Percentiles rank a stretch among this genome's conserved stretches.
phyloP scores from a whole-genome alignment of 2,888 invertebrate species.

The Drosophila paracracens region DNA sequence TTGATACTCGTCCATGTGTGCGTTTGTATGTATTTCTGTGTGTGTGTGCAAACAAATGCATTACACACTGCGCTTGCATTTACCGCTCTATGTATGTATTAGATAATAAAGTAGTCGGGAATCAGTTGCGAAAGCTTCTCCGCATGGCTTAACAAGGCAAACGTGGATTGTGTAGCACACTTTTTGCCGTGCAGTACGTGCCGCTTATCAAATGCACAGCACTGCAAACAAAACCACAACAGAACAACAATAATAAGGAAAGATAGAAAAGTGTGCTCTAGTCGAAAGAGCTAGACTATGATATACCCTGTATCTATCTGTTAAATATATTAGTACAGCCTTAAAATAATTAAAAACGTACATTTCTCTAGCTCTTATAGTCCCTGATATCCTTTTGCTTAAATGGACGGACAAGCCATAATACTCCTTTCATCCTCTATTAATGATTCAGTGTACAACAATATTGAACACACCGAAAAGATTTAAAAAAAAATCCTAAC shows the following conservation, averaged over 20 bases:
- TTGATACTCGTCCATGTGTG: constrained; percentile 26
- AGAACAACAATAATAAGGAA: constrained; percentile 9
- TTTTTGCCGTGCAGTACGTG: constrained; percentile 74
- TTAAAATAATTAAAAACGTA: neutral
- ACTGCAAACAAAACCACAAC: constrained; percentile 32
- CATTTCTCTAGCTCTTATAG: neutral
- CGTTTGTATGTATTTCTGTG: constrained; percentile 8
- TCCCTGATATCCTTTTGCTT: neutral
- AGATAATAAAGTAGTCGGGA: constrained; percentile 71
- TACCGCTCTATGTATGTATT: constrained; percentile 36
- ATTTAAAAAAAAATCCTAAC: constrained; percentile 14
- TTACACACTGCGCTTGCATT: constrained; percentile 38
- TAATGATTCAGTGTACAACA: neutral
- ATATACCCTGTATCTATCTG: neutral
- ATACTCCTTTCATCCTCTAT: neutral
- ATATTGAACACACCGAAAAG: constrained; percentile 14
- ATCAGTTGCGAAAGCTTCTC: constrained; percentile 51
- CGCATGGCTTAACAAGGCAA: constrained; percentile 44
- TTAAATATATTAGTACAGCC: neutral
- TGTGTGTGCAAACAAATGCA: constrained; percentile 69
- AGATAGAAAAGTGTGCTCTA: neutral
- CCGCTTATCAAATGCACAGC: constrained; percentile 73
- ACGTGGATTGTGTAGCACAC: constrained; percentile 53
- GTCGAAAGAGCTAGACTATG: neutral
- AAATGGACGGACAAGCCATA: neutral